A percentile compares a stretch with the other conserved stretches of the same genome.
These are phyloP conservation scores for Esox niger DNA, from an alignment of 2,113 vertebrate genomes.

Conservation along the genomic window DNA sequence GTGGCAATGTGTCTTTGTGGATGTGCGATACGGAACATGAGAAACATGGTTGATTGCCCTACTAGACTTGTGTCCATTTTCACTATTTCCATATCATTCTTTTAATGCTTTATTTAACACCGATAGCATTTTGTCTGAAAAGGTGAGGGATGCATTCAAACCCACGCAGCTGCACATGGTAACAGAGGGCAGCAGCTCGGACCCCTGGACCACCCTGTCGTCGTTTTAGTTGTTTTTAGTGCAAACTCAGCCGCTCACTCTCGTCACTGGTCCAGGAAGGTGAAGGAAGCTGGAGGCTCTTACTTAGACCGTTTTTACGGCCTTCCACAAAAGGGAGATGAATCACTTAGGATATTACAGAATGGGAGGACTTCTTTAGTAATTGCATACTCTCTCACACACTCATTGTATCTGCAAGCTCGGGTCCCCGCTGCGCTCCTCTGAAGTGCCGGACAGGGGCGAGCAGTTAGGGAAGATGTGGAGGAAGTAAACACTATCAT, in stretches of 20 bases:
- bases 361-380: neutral
- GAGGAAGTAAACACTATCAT: conserved; percentile 2
- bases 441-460: neutral
- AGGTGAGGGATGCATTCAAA: too few species aligned
- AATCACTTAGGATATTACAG: conserved; percentile 1
- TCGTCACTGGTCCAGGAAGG: neutral
- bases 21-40: neutral
- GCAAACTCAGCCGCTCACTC: neutral
- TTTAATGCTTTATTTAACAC: too few species aligned
- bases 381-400: neutral
- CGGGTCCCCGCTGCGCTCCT: neutral
- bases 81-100: too few species aligned
- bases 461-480: neutral
- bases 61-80: too few species aligned
- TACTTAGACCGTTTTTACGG: neutral
- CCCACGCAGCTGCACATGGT: too few species aligned
- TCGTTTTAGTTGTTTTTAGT: too few species aligned
- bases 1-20: neutral
- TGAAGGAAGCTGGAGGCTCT: too few species aligned
- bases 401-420: neutral
- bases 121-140: too few species aligned
- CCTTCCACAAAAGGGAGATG: neutral
- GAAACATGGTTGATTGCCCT: too few species aligned
- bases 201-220: too few species aligned
- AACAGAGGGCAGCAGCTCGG: too few species aligned